Percentiles rank a stretch among this genome's conserved stretches.
These are phyloP conservation scores for Borostomias antarcticus DNA, from an alignment of 2,797 vertebrate genomes.

Conservation along the genomic window DNA sequence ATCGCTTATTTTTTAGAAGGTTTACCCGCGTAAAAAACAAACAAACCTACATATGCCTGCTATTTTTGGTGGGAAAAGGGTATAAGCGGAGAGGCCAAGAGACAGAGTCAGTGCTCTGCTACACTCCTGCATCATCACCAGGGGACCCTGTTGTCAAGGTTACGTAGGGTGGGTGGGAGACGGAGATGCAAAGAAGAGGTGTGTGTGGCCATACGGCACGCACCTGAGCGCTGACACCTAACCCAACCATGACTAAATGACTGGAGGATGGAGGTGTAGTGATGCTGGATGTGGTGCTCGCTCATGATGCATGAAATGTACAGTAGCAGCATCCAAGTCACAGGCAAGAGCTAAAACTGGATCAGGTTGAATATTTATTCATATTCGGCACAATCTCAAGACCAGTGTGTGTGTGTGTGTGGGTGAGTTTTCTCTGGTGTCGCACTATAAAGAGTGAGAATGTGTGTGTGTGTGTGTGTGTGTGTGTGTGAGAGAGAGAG, in stretches of 20 bases:
- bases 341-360: slow-evolving; percentile 46
- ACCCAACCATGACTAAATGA: neutral
- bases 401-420: slow-evolving; percentile 10
- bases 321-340: slow-evolving; percentile 26
- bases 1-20: too few relatives aligned
- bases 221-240: too few relatives aligned
- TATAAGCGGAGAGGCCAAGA: too few relatives aligned
- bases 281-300: slow-evolving; percentile 55
- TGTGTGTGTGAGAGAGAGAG: neutral
- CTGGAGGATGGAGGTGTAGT: slow-evolving; percentile 27
- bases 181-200: too few relatives aligned
- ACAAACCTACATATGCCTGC: too few relatives aligned
- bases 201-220: too few relatives aligned
- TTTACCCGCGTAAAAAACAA: too few relatives aligned
- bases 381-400: neutral
- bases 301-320: neutral
- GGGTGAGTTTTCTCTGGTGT: neutral
- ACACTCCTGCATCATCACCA: slow-evolving; percentile 70
- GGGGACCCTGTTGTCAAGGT: slow-evolving; percentile 82
- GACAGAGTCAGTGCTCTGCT: slow-evolving; percentile 72
- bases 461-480: neutral
- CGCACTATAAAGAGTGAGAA: neutral
- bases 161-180: slow-evolving; percentile 71
- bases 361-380: slow-evolving; percentile 26
- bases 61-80: too few relatives aligned